These are phyloP conservation scores for Synodontis membranacea DNA, from an alignment of 2,113 vertebrate genomes.

Conservation along the genomic window DNA sequence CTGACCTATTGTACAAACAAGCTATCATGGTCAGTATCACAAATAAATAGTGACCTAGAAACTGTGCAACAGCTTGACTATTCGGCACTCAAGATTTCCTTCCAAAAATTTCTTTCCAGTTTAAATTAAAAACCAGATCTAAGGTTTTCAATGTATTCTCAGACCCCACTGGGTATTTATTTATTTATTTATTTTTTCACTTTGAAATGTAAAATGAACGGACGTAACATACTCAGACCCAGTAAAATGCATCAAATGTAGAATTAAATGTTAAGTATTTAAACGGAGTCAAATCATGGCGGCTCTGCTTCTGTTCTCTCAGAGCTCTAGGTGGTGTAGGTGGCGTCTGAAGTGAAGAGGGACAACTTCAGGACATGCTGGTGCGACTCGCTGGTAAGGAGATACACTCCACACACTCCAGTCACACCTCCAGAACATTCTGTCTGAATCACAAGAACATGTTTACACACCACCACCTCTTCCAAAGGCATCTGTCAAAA, in stretches of 20 bases:
- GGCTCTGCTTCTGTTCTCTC: neutral
- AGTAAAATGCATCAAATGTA: neutral
- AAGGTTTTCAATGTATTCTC: neutral
- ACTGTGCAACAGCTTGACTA: neutral
- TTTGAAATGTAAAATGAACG: neutral
- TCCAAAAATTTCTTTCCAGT: neutral
- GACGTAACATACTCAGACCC: neutral
- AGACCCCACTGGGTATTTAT: too few species aligned
- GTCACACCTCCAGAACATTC: neutral
- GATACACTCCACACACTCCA: neutral
- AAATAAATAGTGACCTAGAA: neutral
- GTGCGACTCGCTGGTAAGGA: neutral
- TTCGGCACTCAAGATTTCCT: neutral
- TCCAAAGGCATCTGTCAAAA: neutral
- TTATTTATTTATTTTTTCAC: neutral
- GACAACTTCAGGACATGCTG: neutral
- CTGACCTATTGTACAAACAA: neutral
- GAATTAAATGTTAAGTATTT: neutral
- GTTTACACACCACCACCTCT: neutral
- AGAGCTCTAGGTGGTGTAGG: neutral
- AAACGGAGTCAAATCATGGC: neutral
- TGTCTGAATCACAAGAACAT: neutral
- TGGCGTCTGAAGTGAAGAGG: neutral
- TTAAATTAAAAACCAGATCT: neutral
- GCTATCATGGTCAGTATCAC: neutral